Percentiles rank a stretch among this genome's conserved stretches.
These are phyloP conservation scores for Forbesichthys agassizii DNA, from an alignment of 2,113 vertebrate species.

Conservation along the genomic window DNA sequence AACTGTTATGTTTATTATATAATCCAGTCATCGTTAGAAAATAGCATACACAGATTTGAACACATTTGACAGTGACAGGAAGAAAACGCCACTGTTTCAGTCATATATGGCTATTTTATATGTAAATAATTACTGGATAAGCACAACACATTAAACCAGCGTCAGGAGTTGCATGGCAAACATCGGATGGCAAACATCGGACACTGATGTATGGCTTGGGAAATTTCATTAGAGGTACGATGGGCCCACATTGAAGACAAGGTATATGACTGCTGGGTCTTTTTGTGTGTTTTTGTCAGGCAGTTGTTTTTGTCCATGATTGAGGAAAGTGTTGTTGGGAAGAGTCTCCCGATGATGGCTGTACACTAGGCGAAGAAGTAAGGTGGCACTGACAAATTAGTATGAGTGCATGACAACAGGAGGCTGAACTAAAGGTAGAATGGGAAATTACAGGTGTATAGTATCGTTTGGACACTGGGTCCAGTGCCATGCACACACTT, in stretches of 20 bases:
- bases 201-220: constrained; percentile 65
- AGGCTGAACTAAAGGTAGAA: constrained; percentile 19
- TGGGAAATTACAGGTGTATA: neutral
- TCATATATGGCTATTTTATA: constrained; percentile 43
- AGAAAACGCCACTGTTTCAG: constrained; percentile 14
- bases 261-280: constrained; percentile 62
- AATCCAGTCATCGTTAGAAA: constrained; percentile 25
- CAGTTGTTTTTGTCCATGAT: constrained; percentile 72
- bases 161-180: constrained; percentile 41
- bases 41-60: constrained; percentile 23
- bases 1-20: constrained; percentile 11
- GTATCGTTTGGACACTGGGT: too few relatives aligned
- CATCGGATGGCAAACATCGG: constrained; percentile 38
- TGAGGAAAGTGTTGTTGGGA: constrained; percentile 75
- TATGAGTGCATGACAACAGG: constrained; percentile 24
- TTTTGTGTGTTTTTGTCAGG: constrained; percentile 74
- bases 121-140: constrained; percentile 65
- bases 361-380: constrained; percentile 37
- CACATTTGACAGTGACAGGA: constrained; percentile 39
- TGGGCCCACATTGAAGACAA: constrained; percentile 58
- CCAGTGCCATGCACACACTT: too few relatives aligned
- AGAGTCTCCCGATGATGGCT: constrained; percentile 68
- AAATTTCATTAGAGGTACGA: constrained; percentile 75
- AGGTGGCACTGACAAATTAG: constrained; percentile 39
- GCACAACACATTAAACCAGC: constrained; percentile 61